Evolutionary conservation across 2,113 vertebrate genomes (phyloP).

Genomic region (Chionis minor): DNA sequence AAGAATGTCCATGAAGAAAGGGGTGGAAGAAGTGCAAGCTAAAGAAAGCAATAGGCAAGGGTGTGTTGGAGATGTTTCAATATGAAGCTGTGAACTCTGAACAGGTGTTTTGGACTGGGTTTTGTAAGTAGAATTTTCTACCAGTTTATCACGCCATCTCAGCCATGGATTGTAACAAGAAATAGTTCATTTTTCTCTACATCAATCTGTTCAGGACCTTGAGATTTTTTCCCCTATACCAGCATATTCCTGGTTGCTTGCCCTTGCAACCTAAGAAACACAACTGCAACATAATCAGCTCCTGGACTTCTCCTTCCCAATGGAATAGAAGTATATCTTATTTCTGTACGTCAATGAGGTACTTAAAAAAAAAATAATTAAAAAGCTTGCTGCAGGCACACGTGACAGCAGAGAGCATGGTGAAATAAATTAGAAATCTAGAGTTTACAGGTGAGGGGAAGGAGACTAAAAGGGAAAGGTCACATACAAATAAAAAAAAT

Average conservation of each 20-base stretch:
- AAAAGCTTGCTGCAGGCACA: neutral
- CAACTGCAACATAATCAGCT: neutral
- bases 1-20: conserved; percentile 69
- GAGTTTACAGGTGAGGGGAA: neutral
- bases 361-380: neutral
- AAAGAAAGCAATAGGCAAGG: neutral
- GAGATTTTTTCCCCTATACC: neutral
- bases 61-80: neutral
- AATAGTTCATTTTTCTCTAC: neutral
- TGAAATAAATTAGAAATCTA: neutral
- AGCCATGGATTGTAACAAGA: neutral
- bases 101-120: conserved; percentile 4
- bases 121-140: neutral
- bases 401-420: neutral
- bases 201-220: neutral
- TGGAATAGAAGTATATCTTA: neutral
- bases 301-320: neutral
- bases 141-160: neutral
- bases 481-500: neutral
- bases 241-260: neutral
- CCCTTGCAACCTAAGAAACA: neutral
- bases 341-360: neutral
- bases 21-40: conserved; percentile 45
- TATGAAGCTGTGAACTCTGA: neutral
- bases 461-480: neutral